Percentiles rank a stretch among this genome's conserved stretches.
Evolutionary conservation across 2,888 invertebrate genomes (phyloP).

Genomic region (Rhamphomyia laevipes): DNA sequence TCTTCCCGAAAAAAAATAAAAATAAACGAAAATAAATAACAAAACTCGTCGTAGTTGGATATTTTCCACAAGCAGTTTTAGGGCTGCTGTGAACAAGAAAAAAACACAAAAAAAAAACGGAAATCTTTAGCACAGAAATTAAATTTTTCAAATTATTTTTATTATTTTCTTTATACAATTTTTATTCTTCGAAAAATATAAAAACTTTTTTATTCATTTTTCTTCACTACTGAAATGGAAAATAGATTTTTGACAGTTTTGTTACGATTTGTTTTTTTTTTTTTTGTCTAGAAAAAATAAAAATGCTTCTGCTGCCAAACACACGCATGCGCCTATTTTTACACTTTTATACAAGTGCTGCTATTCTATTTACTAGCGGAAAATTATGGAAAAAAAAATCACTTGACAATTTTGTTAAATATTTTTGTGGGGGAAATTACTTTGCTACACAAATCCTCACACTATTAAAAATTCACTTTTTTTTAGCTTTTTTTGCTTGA

Average conservation of each 20-base stretch:
- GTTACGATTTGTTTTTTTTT: background rate
- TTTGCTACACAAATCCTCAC: no score
- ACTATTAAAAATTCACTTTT: no score
- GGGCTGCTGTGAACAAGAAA: no score
- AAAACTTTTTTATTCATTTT: background rate
- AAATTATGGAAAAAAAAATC: no score
- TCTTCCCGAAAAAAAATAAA: background rate
- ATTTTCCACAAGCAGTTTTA: no score
- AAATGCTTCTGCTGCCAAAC: background rate
- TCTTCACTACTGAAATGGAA: background rate
- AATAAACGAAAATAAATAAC: background rate
- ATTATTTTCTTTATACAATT: background rate
- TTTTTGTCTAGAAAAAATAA: background rate
- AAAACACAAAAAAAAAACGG: no score
- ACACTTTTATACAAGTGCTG: slow-evolving; percentile 4
- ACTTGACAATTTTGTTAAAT: no score
- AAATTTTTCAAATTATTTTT: no score
- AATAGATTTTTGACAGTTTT: background rate
- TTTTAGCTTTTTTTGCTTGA: no score
- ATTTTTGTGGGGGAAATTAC: no score
- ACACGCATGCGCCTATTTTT: slow-evolving; percentile 4
- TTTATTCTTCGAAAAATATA: background rate
- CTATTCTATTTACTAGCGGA: background rate
- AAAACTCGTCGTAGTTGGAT: no score
- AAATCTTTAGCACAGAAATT: no score